These are phyloP conservation scores for Thalassoma bifasciatum DNA, from an alignment of 2,113 vertebrate genomes.

Conservation along the genomic window DNA sequence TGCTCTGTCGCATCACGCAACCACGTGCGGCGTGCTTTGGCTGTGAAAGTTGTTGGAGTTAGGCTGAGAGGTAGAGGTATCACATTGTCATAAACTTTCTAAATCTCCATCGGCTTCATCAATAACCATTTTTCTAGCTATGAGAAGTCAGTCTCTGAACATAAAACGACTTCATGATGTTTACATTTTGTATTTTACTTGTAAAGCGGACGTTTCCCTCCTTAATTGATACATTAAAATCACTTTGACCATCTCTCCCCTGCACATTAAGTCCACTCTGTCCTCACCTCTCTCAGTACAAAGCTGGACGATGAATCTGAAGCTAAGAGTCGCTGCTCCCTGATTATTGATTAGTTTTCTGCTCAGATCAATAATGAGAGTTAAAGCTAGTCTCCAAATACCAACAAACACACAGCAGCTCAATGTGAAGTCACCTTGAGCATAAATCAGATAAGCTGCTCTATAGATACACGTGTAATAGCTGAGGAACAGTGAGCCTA, in stretches of 20 bases:
- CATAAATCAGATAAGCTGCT: constrained; percentile 4
- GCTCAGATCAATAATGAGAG: constrained; percentile 21
- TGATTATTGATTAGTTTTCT: constrained; percentile 52
- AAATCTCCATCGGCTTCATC: not conserved
- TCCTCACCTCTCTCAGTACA: not conserved
- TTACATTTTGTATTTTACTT: too few species aligned
- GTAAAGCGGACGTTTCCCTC: too few species aligned
- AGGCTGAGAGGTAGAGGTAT: too few species aligned
- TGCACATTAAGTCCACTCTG: not conserved
- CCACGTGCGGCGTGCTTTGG: not conserved
- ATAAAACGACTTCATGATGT: too few species aligned
- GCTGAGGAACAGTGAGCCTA: not conserved
- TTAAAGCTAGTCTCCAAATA: constrained; percentile 35
- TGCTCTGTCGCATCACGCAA: constrained; percentile 23
- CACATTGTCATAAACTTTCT: not conserved
- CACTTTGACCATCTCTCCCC: not conserved
- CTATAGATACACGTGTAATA: not conserved
- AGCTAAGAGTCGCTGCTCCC: not conserved
- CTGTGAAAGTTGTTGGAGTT: not conserved
- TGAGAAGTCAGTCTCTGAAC: too few species aligned
- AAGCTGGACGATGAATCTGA: not conserved
- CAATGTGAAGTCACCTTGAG: constrained; percentile 16
- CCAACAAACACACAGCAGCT: not conserved
- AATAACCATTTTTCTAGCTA: too few species aligned
- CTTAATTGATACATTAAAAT: too few species aligned